Conservation (phyloP, 2,797 vertebrate genomes). For the Tenualosa thibaudeaui region DNA sequence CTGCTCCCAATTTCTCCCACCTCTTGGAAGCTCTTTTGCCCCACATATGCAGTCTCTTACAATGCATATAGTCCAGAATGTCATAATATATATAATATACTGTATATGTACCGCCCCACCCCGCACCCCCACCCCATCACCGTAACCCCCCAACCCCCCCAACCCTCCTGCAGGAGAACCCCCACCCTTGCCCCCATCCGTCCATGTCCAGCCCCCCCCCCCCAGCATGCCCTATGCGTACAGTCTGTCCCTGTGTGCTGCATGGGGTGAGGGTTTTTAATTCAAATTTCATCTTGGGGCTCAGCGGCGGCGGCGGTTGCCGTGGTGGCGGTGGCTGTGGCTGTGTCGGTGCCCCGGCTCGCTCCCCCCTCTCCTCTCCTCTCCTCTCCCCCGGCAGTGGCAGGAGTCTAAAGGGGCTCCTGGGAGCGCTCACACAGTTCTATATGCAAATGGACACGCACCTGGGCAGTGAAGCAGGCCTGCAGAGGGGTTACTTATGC, state of each 20-base stretch:
- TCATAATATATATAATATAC: too few species aligned
- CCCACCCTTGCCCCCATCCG: conserved; percentile 5
- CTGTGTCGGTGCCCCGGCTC: conserved; percentile 76
- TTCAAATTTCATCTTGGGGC: conserved; percentile 98
- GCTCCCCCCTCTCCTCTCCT: conserved; percentile 67
- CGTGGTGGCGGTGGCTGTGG: too few species aligned
- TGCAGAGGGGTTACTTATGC: conserved; percentile 99
- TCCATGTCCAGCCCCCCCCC: conserved; percentile 58
- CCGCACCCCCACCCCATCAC: too few species aligned
- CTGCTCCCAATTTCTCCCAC: conserved; percentile 33
- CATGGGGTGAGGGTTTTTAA: conserved; percentile 84
- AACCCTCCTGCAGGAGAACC: conserved; percentile 65
- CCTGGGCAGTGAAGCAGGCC: conserved; percentile 98
- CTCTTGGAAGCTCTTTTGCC: conserved; percentile 22
- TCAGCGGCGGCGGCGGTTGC: conserved; percentile 23
- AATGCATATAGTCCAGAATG: not conserved
- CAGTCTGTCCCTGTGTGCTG: conserved; percentile 31
- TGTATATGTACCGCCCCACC: too few species aligned
- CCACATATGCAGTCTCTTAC: not conserved
- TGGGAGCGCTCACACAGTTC: conserved; percentile 98
- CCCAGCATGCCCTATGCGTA: conserved; percentile 60
- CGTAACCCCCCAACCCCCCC: conserved; percentile 61
- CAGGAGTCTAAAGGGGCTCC: conserved; percentile 99
- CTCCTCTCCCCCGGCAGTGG: conserved; percentile 89
- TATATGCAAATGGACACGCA: conserved; percentile 99